Percentiles rank a stretch among this genome's conserved stretches.
Evolutionary conservation across 2,888 invertebrate genomes (phyloP).

Genomic region (Lissonota sp.): DNA sequence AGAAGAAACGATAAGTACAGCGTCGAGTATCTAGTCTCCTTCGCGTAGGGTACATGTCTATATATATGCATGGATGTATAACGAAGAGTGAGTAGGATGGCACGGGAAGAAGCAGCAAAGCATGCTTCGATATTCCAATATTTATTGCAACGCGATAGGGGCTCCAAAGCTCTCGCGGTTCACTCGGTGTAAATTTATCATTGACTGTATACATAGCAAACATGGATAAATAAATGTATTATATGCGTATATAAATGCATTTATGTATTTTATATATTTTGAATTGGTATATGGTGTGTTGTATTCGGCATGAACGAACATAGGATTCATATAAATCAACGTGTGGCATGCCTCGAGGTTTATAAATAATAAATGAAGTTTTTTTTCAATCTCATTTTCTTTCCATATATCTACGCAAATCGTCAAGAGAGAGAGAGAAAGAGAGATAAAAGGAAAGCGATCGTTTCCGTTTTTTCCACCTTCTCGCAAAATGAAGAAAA

Average conservation of each 20-base stretch:
- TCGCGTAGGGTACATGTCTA: conserved; percentile 3
- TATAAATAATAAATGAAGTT: conserved; percentile 67
- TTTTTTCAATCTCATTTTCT: conserved; percentile 59
- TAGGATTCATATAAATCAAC: conserved; percentile 64
- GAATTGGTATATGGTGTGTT: conserved; percentile 31
- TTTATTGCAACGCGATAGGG: conserved; percentile 65
- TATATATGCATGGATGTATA: conserved; percentile 24
- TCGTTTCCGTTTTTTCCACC: conserved; percentile 5
- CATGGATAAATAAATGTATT: background rate
- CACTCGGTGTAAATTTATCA: conserved; percentile 63
- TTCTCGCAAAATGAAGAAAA: conserved; percentile 1
- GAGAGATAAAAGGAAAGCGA: too few species aligned
- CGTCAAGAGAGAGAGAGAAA: too few species aligned
- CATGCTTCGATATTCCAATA: conserved; percentile 65
- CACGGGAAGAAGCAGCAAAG: conserved; percentile 54
- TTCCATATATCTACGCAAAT: too few species aligned
- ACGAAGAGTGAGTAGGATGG: conserved; percentile 52
- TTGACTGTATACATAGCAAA: conserved; percentile 38
- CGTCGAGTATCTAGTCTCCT: conserved; percentile 57
- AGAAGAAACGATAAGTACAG: conserved; percentile 65
- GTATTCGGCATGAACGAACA: conserved; percentile 47
- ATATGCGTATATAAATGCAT: background rate
- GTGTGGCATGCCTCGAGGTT: conserved; percentile 53
- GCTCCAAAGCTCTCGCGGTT: conserved; percentile 50
- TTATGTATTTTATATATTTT: background rate